Evolutionary conservation across 1,140 invertebrate genomes (phyloP).

Genomic region (Drosophila subobscura): DNA sequence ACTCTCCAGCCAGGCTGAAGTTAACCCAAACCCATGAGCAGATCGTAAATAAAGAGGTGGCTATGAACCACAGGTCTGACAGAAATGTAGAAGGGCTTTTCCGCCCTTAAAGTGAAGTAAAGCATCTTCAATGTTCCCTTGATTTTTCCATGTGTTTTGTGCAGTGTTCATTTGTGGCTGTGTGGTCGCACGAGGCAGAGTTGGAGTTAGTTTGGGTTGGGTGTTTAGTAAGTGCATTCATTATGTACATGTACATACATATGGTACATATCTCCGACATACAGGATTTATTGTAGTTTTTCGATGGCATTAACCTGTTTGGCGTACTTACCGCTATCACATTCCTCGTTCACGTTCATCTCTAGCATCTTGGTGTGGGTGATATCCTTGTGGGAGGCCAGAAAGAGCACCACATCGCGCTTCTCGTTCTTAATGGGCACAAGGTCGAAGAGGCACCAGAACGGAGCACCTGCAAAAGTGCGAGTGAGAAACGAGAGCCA

Average conservation of each 20-base stretch:
- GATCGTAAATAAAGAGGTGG: conserved; percentile 18
- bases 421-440: conserved; percentile 99
- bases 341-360: conserved; percentile 90
- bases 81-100: too few relatives aligned
- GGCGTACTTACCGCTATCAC: conserved; percentile 90
- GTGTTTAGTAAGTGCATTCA: too few relatives aligned
- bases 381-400: conserved; percentile 98
- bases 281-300: too few relatives aligned
- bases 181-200: too few relatives aligned
- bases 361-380: conserved; percentile 94
- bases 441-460: conserved; percentile 98
- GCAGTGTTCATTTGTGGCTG: too few relatives aligned
- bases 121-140: too few relatives aligned
- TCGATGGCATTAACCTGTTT: background rate
- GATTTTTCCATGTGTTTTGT: too few relatives aligned
- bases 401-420: conserved; percentile 96
- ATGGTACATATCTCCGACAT: too few relatives aligned
- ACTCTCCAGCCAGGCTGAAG: conserved; percentile 24
- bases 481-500: background rate
- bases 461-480: conserved; percentile 90
- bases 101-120: too few relatives aligned
- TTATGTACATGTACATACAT: too few relatives aligned
- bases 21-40: conserved; percentile 13
- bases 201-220: too few relatives aligned
- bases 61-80: background rate